Percentiles rank a stretch among this genome's conserved stretches.
Evolutionary conservation across 30 jellyfish, hydroid and myxozoan species (phyloP).

Genomic region (Cassiopea xamachana): DNA sequence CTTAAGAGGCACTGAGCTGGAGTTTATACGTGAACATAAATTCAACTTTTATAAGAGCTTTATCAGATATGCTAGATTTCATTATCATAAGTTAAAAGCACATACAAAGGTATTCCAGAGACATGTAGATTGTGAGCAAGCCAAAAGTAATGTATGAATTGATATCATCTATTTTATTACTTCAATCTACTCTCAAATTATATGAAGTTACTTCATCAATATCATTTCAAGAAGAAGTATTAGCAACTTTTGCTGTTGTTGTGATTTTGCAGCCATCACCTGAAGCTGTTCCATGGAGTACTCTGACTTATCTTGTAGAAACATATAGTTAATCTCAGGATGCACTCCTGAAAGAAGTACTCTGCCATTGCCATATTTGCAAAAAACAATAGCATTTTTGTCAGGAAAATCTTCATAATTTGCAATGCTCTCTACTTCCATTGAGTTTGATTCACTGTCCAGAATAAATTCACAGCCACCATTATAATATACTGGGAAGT

Average conservation of each 20-base stretch:
- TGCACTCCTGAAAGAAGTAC: constrained; percentile 87
- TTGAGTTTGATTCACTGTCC: constrained; percentile 4
- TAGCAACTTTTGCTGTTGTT: constrained; percentile 28
- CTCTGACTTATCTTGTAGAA: constrained; percentile 18
- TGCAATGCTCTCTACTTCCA: constrained; percentile 15
- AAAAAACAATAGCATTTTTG: constrained; percentile 75
- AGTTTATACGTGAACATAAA: no score
- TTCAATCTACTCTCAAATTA: background rate
- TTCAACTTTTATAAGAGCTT: no score
- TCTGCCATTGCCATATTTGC: constrained; percentile 67
- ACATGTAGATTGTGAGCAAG: no score
- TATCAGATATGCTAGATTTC: no score
- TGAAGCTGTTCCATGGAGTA: constrained; percentile 29
- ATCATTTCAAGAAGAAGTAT: background rate
- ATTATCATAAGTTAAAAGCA: no score
- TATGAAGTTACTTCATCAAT: background rate
- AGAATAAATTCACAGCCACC: constrained; percentile 96
- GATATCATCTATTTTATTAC: no score
- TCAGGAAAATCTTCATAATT: constrained; percentile 49
- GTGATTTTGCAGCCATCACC: background rate
- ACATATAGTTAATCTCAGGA: constrained; percentile 78
- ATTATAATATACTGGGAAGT: constrained; percentile 66
- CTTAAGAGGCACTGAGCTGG: no score
- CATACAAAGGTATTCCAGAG: no score
- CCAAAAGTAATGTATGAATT: no score